A percentile compares a stretch with the other conserved stretches of the same genome.
These are phyloP conservation scores for Eulemur mongoz DNA, from an alignment of 2,797 vertebrate genomes.

Conservation along the genomic window DNA sequence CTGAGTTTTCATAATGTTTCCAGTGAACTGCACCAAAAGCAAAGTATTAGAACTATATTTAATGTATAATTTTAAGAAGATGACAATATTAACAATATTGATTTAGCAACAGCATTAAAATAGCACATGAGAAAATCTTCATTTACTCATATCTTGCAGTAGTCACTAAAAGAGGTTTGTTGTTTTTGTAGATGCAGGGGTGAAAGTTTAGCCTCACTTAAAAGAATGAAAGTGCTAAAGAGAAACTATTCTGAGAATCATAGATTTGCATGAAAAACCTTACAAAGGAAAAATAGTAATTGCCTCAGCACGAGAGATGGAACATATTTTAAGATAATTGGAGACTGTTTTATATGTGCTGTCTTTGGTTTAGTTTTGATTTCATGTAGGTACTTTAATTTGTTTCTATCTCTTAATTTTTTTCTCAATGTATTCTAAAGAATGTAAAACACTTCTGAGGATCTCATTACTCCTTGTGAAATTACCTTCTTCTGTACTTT, in stretches of 20 bases:
- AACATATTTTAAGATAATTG: constrained; percentile 62
- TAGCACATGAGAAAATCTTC: background rate
- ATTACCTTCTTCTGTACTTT: constrained; percentile 49
- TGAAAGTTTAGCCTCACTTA: constrained; percentile 22
- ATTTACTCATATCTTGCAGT: background rate
- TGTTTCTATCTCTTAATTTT: constrained; percentile 54
- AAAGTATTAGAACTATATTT: background rate
- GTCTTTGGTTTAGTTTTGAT: constrained; percentile 66
- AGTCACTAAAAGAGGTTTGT: background rate
- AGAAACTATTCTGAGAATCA: background rate
- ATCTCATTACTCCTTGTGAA: constrained; percentile 60
- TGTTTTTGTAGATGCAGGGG: background rate
- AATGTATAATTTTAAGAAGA: background rate
- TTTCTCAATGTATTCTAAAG: constrained; percentile 49
- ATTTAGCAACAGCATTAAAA: background rate
- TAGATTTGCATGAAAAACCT: constrained; percentile 36
- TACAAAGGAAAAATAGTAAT: constrained; percentile 37
- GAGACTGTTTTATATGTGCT: constrained; percentile 55
- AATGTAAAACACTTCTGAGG: constrained; percentile 48
- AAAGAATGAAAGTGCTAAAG: constrained; percentile 5
- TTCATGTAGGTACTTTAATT: constrained; percentile 44
- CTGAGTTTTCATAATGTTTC: background rate
- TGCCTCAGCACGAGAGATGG: constrained; percentile 32
- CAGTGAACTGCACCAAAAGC: background rate
- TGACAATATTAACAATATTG: background rate